phyloP scores from a whole-genome alignment of 2,113 vertebrate genomes.

The Melanerpes formicivorus region DNA sequence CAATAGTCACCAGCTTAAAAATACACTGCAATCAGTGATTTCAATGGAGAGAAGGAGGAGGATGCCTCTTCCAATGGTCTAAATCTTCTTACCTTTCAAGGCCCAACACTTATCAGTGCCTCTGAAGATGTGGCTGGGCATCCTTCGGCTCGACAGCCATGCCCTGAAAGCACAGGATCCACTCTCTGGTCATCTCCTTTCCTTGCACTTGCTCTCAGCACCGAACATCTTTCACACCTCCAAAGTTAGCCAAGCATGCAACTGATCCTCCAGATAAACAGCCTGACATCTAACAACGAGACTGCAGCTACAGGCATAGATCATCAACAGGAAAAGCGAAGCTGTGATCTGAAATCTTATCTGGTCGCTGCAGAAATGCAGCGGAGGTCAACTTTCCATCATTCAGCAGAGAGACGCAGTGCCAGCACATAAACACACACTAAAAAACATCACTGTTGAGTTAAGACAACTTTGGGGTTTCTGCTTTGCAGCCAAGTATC shows the following conservation, averaged over 20 bases:
- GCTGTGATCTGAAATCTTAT: slow-evolving; percentile 68
- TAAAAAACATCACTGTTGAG: slow-evolving; percentile 63
- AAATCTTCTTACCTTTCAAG: background rate
- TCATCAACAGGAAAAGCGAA: slow-evolving; percentile 26
- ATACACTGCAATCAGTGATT: background rate
- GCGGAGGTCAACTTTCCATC: slow-evolving; percentile 54
- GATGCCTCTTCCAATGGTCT: background rate
- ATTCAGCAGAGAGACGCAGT: slow-evolving; percentile 45
- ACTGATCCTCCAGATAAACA: slow-evolving; percentile 40
- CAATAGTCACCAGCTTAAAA: background rate
- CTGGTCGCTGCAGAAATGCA: slow-evolving; percentile 55
- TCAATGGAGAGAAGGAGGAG: background rate
- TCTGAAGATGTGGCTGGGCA: background rate
- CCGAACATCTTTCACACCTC: background rate
- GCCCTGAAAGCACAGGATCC: background rate
- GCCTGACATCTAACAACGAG: background rate
- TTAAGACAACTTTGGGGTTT: slow-evolving; percentile 68
- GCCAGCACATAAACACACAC: slow-evolving; percentile 51
- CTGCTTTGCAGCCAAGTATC: slow-evolving; percentile 68
- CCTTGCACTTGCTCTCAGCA: background rate
- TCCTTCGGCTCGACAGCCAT: background rate
- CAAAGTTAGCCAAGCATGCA: slow-evolving; percentile 7
- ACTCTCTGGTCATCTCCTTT: background rate
- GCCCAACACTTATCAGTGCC: background rate
- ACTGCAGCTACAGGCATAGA: slow-evolving; percentile 12